Percentiles rank a stretch among this genome's conserved stretches.
These are phyloP conservation scores for Oreochromis tanganicae DNA, from an alignment of 2,113 vertebrate genomes.

Conservation along the genomic window DNA sequence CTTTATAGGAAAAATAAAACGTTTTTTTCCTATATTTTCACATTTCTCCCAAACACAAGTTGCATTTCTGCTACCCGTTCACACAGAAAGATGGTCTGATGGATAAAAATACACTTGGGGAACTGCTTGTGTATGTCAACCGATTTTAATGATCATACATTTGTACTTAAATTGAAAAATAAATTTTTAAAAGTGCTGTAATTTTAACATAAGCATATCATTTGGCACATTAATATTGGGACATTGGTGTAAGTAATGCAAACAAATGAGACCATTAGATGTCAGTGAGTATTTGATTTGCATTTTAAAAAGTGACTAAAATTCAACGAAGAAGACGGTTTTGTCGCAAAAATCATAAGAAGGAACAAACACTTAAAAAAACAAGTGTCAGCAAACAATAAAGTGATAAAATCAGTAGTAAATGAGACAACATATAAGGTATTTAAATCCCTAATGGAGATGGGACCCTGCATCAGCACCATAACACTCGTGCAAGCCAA, in stretches of 20 bases:
- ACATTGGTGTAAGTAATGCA: constrained; percentile 7
- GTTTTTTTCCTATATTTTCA: background rate
- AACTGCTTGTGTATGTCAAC: background rate
- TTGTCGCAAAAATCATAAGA: background rate
- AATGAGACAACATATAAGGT: background rate
- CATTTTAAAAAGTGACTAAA: constrained; percentile 2
- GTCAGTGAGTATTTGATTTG: background rate
- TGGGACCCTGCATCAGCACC: background rate
- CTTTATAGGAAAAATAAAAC: background rate
- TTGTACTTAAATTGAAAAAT: background rate
- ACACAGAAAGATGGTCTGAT: background rate
- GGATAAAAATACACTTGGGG: background rate
- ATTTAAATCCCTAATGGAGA: background rate
- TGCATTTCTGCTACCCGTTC: background rate
- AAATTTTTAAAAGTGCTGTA: background rate
- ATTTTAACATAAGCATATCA: background rate
- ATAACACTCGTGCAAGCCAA: background rate
- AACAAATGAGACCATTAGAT: constrained; percentile 29
- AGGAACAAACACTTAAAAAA: background rate
- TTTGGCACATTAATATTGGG: background rate
- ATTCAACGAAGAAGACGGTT: background rate
- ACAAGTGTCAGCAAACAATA: background rate
- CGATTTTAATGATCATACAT: background rate
- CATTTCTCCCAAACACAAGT: background rate
- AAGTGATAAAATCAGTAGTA: background rate